A percentile compares a stretch with the other conserved stretches of the same genome.
phyloP scores from a whole-genome alignment of 2,113 vertebrate species.

The Sturnira hondurensis region DNA sequence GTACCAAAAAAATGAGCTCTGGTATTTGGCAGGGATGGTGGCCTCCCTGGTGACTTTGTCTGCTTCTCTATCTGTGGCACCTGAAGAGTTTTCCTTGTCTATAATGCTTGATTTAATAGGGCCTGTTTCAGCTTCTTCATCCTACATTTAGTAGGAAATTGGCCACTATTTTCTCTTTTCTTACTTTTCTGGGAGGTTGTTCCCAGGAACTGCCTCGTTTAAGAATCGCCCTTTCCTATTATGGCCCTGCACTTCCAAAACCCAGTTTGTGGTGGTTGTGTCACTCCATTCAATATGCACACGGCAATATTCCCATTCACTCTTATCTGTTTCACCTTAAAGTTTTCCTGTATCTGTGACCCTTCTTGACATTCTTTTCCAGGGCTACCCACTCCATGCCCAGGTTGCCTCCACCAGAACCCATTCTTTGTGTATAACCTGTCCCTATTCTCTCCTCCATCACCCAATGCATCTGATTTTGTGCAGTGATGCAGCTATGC shows the following conservation, averaged over 20 bases:
- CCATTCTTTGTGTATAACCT: background rate
- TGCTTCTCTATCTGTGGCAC: background rate
- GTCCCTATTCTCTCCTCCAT: background rate
- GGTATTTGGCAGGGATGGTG: background rate
- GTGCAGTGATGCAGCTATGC: background rate
- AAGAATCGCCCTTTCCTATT: background rate
- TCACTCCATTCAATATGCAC: background rate
- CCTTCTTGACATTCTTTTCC: background rate
- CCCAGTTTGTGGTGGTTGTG: background rate
- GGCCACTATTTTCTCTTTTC: background rate
- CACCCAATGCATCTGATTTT: background rate
- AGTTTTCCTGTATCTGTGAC: background rate
- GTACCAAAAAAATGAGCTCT: background rate
- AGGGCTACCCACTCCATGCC: background rate
- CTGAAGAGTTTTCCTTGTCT: background rate
- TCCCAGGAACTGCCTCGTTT: background rate
- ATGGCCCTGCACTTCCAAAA: background rate
- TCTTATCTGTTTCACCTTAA: background rate
- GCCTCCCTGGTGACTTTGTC: background rate
- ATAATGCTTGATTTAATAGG: background rate
- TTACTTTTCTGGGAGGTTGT: background rate
- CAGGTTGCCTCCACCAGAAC: background rate
- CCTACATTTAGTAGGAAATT: background rate
- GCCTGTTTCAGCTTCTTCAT: background rate
- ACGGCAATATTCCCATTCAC: accelerated